Base-by-base conservation (phyloP, 2,888 invertebrate genomes). In the Mythimna ferrago region DNA sequence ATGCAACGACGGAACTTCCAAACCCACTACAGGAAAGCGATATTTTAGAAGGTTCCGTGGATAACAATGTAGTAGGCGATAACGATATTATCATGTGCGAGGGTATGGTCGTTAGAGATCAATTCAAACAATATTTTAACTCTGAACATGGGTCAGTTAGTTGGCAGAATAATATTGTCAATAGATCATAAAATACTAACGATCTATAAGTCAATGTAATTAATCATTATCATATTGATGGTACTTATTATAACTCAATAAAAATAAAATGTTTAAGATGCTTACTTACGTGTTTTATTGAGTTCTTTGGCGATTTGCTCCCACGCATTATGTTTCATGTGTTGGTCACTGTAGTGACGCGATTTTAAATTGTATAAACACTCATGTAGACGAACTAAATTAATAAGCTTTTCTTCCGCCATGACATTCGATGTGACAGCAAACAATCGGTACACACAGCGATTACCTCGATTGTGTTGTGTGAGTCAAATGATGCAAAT, bases 41-140 rank as follows among this genome's bases (percentile, higher is more conserved):
- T 56, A 71, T 70, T 70, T 70, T 71, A 65, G 71, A 77, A 70
- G 65, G 44, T 77, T 60, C 74, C 65, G 66, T 77, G 63, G 66
- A 66, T 71, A 74, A 77, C 64, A 77, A 74, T 66, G 61, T 21
- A 58, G 58, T 58, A 10, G 58, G 58, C 19, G 58, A 58, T 58
- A n/a, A 58, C 58, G 58, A 58, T 58, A 58, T n/a, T n/a, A 58
- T 58, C 10, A 54, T 58, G 58, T 54, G 66, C 62, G 73, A 68
- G 65, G 73, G 77, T 58, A 77, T 74, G 74, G 74, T 66, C 62
- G 54, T 77, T 64, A 68, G 76, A 73, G 76, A 76, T 76, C 64
- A 62, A 69, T 76, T 73, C 73, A 76, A 68, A 69, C 62, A 77
- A 77, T 77, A 77, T 77, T 74, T 77, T 77, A 61, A 61, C 61